Evolutionary conservation across 2,113 vertebrate genomes (phyloP).

Genomic region (Lonchura striata): DNA sequence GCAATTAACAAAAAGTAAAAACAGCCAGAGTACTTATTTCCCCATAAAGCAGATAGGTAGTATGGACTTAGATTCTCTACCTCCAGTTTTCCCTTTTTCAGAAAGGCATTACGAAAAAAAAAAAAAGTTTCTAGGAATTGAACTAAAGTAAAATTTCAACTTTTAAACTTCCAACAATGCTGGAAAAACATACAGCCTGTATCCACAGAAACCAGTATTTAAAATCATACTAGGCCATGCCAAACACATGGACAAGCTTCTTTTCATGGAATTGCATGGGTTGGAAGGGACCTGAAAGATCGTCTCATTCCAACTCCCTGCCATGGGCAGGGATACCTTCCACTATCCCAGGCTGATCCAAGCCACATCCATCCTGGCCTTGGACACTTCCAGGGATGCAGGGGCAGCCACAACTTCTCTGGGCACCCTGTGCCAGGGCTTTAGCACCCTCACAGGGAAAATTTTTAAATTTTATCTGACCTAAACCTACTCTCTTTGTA

Average conservation of each 20-base stretch:
- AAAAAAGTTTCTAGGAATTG: not conserved
- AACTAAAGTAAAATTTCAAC: not conserved
- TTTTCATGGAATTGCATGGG: not conserved
- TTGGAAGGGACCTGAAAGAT: not conserved
- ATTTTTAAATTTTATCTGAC: not conserved
- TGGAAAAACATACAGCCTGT: not conserved
- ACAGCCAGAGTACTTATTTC: not conserved
- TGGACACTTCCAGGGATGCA: not conserved
- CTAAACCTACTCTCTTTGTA: not conserved
- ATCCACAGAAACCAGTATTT: not conserved
- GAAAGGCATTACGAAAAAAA: not conserved
- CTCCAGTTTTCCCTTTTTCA: not conserved
- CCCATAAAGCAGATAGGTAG: not conserved
- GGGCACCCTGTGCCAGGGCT: not conserved
- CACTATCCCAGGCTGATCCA: fast-evolving
- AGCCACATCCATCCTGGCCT: fast-evolving
- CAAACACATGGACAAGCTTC: not conserved
- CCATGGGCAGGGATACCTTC: not conserved
- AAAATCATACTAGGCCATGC: not conserved
- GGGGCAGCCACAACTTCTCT: not conserved
- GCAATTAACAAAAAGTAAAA: not conserved
- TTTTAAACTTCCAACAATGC: not conserved
- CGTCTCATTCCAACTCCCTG: not conserved
- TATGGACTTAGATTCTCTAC: not conserved
- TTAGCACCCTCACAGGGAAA: not conserved